phyloP scores from a whole-genome alignment of 2,797 vertebrate species.

The Cirrhinus molitorella region DNA sequence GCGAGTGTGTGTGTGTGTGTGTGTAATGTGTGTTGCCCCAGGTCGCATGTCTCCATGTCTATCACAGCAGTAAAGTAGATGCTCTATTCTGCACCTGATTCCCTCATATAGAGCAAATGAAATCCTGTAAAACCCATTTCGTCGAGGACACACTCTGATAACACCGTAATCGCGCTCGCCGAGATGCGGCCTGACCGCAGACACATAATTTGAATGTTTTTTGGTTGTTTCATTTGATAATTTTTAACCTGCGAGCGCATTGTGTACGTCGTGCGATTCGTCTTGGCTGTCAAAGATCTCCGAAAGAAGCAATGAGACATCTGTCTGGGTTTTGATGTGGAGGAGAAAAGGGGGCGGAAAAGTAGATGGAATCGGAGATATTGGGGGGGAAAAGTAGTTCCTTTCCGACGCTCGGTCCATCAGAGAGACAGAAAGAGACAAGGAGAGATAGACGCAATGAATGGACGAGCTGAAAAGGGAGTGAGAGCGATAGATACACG shows the following conservation, averaged over 20 bases:
- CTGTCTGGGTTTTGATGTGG: constrained; percentile 45
- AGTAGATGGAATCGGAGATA: constrained; percentile 56
- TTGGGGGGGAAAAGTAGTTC: constrained; percentile 52
- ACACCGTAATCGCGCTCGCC: constrained; percentile 12
- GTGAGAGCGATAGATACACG: constrained; percentile 55
- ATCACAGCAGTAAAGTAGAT: constrained; percentile 46
- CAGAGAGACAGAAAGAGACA: constrained; percentile 51
- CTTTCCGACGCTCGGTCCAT: constrained; percentile 49
- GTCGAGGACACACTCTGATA: constrained; percentile 37
- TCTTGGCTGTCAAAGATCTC: constrained; percentile 39
- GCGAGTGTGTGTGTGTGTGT: constrained; percentile 31
- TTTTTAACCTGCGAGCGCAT: constrained; percentile 32
- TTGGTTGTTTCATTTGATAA: constrained; percentile 36
- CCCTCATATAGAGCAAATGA: constrained; percentile 50
- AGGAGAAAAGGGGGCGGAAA: constrained; percentile 40
- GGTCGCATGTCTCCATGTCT: constrained; percentile 47
- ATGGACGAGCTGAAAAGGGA: constrained; percentile 54
- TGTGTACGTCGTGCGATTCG: constrained; percentile 16
- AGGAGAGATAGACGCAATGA: constrained; percentile 53
- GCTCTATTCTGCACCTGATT: constrained; percentile 54
- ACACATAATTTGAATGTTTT: constrained; percentile 38
- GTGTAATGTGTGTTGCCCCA: constrained; percentile 19
- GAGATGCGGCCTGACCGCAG: constrained; percentile 16
- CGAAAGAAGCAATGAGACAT: constrained; percentile 41
- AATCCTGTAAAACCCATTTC: constrained; percentile 44